Conservation (phyloP, 2,888 invertebrate genomes). For the Melolontha melolontha region DNA sequence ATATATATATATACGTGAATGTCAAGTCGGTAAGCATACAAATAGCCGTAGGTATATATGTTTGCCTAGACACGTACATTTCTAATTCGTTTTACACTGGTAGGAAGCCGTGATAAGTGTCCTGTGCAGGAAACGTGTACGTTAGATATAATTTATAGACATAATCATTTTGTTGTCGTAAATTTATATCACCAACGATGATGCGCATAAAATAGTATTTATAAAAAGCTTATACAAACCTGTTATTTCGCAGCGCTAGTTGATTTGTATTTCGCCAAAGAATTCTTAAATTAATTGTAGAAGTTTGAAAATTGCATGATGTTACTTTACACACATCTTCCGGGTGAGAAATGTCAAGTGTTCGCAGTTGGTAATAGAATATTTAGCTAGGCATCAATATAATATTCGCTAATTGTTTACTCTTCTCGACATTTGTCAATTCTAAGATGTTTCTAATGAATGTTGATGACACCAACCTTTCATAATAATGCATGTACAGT, state of each 20-base stretch:
- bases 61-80: background rate
- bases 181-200: constrained; percentile 34
- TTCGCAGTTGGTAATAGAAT: too few relatives aligned
- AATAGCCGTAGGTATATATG: constrained; percentile 2
- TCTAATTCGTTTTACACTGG: constrained; percentile 10
- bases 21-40: background rate
- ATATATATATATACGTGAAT: too few relatives aligned
- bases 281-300: too few relatives aligned
- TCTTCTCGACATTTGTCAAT: too few relatives aligned
- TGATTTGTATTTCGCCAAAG: background rate
- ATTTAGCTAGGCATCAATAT: too few relatives aligned
- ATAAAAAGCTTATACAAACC: constrained; percentile 15
- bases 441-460: too few relatives aligned
- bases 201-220: constrained; percentile 11
- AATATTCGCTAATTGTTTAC: too few relatives aligned
- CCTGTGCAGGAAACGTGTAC: background rate
- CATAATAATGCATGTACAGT: too few relatives aligned
- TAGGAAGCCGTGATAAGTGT: constrained; percentile 11
- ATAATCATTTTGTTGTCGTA: constrained; percentile 34
- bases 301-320: too few relatives aligned
- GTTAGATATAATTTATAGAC: constrained; percentile 30
- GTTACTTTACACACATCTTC: too few relatives aligned
- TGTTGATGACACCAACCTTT: too few relatives aligned
- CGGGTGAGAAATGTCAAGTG: too few relatives aligned
- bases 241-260: constrained; percentile 5